A percentile compares a stretch with the other conserved stretches of the same genome.
Evolutionary conservation across 2,888 invertebrate genomes (phyloP).

Genomic region (Matsumyia berberina): DNA sequence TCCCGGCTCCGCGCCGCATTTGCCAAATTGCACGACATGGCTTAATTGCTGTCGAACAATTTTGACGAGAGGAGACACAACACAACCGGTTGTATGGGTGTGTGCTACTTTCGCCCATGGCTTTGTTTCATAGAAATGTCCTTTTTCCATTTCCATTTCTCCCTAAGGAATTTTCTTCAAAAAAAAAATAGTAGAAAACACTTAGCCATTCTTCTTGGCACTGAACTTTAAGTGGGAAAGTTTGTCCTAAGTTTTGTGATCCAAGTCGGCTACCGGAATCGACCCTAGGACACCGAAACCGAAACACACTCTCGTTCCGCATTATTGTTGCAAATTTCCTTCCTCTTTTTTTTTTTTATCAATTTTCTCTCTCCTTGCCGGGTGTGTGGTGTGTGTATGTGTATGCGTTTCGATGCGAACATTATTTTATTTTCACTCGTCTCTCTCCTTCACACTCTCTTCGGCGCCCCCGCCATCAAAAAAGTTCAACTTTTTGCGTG

Average conservation of each 20-base stretch:
- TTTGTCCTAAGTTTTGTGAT: slow-evolving; percentile 51
- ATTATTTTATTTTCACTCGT: slow-evolving; percentile 15
- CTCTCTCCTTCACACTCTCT: not conserved
- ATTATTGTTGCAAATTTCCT: slow-evolving; percentile 23
- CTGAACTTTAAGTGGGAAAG: slow-evolving; percentile 64
- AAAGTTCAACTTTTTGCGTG: slow-evolving; percentile 38
- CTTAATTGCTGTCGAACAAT: slow-evolving; percentile 72
- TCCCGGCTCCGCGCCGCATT: slow-evolving; percentile 18
- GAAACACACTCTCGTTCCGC: slow-evolving; percentile 35
- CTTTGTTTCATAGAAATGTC: slow-evolving; percentile 57
- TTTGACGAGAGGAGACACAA: slow-evolving; percentile 29
- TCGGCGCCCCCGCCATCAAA: not conserved
- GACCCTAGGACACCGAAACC: slow-evolving; percentile 46
- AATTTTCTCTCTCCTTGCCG: not conserved
- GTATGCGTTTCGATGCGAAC: too few species aligned
- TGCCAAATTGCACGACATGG: slow-evolving; percentile 65
- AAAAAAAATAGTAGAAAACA: not conserved
- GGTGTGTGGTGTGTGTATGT: slow-evolving; percentile 2
- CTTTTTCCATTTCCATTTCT: slow-evolving; percentile 29
- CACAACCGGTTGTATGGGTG: slow-evolving; percentile 47
- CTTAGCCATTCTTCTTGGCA: slow-evolving; percentile 46
- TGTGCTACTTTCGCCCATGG: slow-evolving; percentile 54
- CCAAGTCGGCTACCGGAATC: slow-evolving; percentile 64
- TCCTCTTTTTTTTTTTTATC: slow-evolving; percentile 16
- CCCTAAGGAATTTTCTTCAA: slow-evolving; percentile 1